Conservation (phyloP, 2,113 vertebrate genomes). For the Arizona elegans region DNA sequence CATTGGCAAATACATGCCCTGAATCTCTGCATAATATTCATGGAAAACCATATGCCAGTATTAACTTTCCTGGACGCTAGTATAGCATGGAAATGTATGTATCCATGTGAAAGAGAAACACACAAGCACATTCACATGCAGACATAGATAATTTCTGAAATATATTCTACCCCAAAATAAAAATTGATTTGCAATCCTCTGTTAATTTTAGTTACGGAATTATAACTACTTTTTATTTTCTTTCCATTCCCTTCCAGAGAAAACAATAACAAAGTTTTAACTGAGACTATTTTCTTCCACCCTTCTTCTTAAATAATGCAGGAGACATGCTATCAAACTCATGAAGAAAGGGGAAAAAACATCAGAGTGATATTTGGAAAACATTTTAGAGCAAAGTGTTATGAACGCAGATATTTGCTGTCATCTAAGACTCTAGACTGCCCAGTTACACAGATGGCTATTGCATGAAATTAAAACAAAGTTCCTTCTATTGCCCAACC, state of each 20-base stretch:
- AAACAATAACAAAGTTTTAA: neutral
- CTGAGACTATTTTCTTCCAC: neutral
- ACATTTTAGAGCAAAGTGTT: neutral
- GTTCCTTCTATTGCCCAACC: neutral
- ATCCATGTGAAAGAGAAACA: slow-evolving; percentile 21
- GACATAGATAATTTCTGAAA: slow-evolving; percentile 29
- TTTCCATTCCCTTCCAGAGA: neutral
- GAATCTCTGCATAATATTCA: slow-evolving; percentile 49
- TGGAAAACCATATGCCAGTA: slow-evolving; percentile 65
- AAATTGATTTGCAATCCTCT: neutral
- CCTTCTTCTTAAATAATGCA: slow-evolving; percentile 1
- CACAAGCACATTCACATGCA: neutral
- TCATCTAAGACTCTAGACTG: neutral
- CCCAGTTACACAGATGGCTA: slow-evolving; percentile 7
- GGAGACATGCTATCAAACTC: neutral
- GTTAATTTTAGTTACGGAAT: slow-evolving; percentile 11
- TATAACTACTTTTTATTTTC: slow-evolving; percentile 1
- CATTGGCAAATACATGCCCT: slow-evolving; percentile 19
- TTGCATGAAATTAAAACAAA: neutral
- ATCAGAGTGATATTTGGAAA: slow-evolving; percentile 3
- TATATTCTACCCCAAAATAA: slow-evolving; percentile 14
- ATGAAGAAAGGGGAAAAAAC: neutral
- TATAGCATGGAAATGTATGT: slow-evolving; percentile 49
- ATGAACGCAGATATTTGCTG: neutral
- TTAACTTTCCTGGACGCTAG: slow-evolving; percentile 56